Conservation (phyloP, 2,797 vertebrate genomes). For the Passerculus sandwichensis region DNA sequence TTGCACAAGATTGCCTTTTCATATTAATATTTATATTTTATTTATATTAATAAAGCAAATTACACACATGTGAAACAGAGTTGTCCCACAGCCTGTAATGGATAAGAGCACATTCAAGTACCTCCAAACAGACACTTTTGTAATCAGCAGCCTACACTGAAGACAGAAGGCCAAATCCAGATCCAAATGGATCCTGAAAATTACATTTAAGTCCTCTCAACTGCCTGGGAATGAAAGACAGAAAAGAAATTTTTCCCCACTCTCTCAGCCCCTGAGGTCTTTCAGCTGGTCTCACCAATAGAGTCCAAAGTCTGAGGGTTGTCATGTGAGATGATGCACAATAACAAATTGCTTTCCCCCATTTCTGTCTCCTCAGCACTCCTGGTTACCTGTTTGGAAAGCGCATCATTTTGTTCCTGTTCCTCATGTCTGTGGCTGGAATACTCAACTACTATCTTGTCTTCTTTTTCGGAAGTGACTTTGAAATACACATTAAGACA, state of each 20-base stretch:
- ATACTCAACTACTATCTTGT: constrained; percentile 87
- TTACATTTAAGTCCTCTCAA: background rate
- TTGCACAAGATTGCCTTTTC: background rate
- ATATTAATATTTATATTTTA: background rate
- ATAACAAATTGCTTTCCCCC: background rate
- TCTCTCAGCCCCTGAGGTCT: background rate
- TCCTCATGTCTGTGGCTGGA: constrained; percentile 90
- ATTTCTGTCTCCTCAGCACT: constrained; percentile 80
- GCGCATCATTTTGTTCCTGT: constrained; percentile 88
- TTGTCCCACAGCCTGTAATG: background rate
- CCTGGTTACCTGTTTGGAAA: constrained; percentile 95
- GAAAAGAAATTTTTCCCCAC: background rate
- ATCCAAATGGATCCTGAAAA: background rate
- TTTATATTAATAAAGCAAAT: background rate
- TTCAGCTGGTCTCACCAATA: background rate
- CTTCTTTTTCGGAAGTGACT: constrained; percentile 81
- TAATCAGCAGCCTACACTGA: background rate
- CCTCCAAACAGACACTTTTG: background rate
- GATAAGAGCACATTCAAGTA: background rate
- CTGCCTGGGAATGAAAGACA: background rate
- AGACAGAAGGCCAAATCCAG: background rate
- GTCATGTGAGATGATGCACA: rapidly evolving
- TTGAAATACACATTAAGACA: constrained; percentile 86
- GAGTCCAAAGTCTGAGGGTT: background rate
- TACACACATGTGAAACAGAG: background rate